Evolutionary conservation across 2,113 vertebrate genomes (phyloP).

Genomic region (Oryzias woworae): DNA sequence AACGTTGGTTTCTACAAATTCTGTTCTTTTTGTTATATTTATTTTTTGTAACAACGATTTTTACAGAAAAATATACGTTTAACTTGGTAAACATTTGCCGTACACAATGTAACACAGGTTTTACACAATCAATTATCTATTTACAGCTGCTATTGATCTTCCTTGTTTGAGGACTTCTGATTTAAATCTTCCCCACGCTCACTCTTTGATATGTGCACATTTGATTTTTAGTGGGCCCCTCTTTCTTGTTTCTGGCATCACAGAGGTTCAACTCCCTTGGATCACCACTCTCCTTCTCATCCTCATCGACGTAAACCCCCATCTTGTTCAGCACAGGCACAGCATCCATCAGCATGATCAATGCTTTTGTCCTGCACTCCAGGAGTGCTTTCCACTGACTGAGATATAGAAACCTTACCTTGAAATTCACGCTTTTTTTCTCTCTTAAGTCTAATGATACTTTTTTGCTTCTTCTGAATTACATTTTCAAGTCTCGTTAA

Average conservation of each 20-base stretch:
- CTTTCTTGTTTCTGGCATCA: conserved; percentile 4
- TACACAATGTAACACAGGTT: neutral
- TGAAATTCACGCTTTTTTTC: neutral
- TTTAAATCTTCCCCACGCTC: conserved; percentile 5
- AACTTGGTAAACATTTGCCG: neutral
- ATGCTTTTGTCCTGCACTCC: conserved; percentile 6
- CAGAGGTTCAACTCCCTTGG: neutral
- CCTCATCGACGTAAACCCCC: conserved; percentile 4
- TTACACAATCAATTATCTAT: neutral
- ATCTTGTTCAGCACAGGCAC: conserved; percentile 1
- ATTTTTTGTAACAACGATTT: neutral
- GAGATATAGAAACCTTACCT: neutral
- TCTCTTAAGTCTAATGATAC: too few relatives aligned
- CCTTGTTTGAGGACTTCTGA: neutral
- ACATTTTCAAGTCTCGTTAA: neutral
- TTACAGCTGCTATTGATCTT: conserved; percentile 1
- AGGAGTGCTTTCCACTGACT: conserved; percentile 7
- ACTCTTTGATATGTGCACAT: conserved; percentile 9
- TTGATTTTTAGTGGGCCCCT: conserved; percentile 2
- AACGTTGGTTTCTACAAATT: neutral
- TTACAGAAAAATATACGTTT: neutral
- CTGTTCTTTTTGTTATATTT: neutral
- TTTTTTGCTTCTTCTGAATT: too few relatives aligned
- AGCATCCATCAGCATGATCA: conserved; percentile 20
- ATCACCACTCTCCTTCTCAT: conserved; percentile 10